Base-by-base conservation (phyloP, 2,888 invertebrate genomes). In the Ormia ochracea region DNA sequence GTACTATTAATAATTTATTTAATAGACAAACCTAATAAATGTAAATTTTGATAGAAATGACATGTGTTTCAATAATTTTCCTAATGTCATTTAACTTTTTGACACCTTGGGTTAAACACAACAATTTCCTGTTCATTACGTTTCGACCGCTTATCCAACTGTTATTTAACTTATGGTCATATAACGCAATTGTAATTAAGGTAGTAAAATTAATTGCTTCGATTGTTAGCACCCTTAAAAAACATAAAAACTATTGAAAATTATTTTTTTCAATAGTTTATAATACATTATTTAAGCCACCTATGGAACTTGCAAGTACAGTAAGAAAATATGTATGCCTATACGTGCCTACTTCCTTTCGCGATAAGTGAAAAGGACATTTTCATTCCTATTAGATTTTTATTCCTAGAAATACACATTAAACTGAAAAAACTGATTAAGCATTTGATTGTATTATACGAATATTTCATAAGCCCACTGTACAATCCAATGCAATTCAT, bases 101-200 rank as follows among this genome's bases (percentile, higher is more conserved):
- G 72, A 80, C 80, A 80, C 75, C 76, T 80, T 72, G 48, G 72
- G 70, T 76, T 72, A 70, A 41, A 75, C 79, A 61, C 79, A 70
- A 70, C 54, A 79, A 70, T 79, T 79, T 75, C 65, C 65, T 75
- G 58, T 75, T 59, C 21, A 36, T 52, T 45, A 28, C 33, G 14
- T 14, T 4, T 38, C 4, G 19, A 28, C 9, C 5, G 10, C 43
- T 69, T 65, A 54, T 19, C 4, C 61, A 69, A 48, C 52, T 48
- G 41, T 69, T 70, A 28, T 74, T 63, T 48, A 9, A 26, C 21
- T 33, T 33, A 17, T 19, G 31, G 10, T 19, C 21, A 3, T 14
- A 23, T 12, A 23, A 17, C 28, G 54, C 6, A 61, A 68, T 48
- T 54, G 38, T 38, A 56, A n/a, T 61, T 61, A 61, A 78, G 72